Evolutionary conservation across 1,140 invertebrate species (phyloP).

Genomic region (Penaeus indicus): DNA sequence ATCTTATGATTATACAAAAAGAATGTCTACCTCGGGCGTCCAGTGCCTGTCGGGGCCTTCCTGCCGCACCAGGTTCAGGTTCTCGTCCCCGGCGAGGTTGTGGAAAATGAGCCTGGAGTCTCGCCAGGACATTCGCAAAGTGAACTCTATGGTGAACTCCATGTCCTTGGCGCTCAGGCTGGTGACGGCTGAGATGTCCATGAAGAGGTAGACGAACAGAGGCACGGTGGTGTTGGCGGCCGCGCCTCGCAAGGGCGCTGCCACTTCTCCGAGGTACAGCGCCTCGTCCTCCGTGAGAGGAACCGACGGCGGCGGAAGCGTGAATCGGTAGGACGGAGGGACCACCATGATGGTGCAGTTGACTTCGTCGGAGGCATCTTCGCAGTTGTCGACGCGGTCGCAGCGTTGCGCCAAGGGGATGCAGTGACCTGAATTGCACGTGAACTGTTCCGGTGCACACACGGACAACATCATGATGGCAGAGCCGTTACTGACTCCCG

Average conservation of each 20-base stretch:
- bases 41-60: neutral
- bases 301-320: neutral
- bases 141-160: conserved; percentile 10
- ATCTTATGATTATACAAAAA: neutral
- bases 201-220: conserved; percentile 7
- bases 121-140: neutral
- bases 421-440: conserved; percentile 47
- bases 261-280: neutral
- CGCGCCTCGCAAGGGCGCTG: too few species aligned
- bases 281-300: neutral
- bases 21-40: neutral
- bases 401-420: conserved; percentile 33
- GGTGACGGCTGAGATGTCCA: conserved; percentile 4
- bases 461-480: neutral
- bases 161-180: neutral
- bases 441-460: conserved; percentile 5
- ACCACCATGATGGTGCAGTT: conserved; percentile 35
- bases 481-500: neutral
- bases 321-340: neutral
- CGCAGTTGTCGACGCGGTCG: conserved; percentile 45
- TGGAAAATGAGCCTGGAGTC: conserved; percentile 4
- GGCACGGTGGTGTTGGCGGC: neutral
- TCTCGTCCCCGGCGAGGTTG: conserved; percentile 5
- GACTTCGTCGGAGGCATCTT: conserved; percentile 45
- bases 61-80: neutral